Percentiles rank a stretch among this genome's conserved stretches.
Conservation (phyloP, 2,797 vertebrate species). For the Rhabdophis nuchalis region DNA sequence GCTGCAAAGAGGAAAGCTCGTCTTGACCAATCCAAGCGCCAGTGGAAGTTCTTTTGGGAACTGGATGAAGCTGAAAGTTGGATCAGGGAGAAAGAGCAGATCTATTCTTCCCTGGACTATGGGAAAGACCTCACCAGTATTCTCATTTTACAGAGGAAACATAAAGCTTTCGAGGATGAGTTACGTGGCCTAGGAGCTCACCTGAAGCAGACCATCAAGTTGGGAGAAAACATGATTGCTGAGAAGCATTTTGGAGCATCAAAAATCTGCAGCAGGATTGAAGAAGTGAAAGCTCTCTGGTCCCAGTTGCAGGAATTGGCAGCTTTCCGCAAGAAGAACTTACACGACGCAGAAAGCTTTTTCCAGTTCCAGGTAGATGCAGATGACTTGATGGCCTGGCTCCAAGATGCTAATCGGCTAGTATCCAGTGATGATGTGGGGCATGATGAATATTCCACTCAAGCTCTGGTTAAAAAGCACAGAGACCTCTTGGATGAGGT, state of each 20-base stretch:
- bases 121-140: conserved; percentile 93
- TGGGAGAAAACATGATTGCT: conserved; percentile 79
- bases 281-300: conserved; percentile 81
- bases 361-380: conserved; percentile 95
- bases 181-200: conserved; percentile 77
- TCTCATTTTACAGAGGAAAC: conserved; percentile 87
- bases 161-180: conserved; percentile 91
- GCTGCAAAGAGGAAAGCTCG: conserved; percentile 79
- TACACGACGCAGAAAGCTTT: conserved; percentile 84
- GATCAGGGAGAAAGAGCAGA: conserved; percentile 94
- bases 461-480: conserved; percentile 82
- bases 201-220: conserved; percentile 74
- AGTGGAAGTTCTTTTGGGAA: conserved; percentile 96
- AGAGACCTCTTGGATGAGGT: conserved; percentile 81
- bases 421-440: conserved; percentile 83
- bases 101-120: conserved; percentile 90
- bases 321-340: conserved; percentile 83
- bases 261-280: conserved; percentile 74
- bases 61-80: conserved; percentile 89
- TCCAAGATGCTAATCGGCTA: conserved; percentile 81
- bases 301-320: conserved; percentile 89
- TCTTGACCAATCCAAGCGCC: conserved; percentile 84
- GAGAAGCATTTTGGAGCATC: conserved; percentile 78
- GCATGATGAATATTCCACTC: conserved; percentile 89
- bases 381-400: conserved; percentile 84